phyloP scores from a whole-genome alignment of 2,888 invertebrate species.

The Hesperia comma region DNA sequence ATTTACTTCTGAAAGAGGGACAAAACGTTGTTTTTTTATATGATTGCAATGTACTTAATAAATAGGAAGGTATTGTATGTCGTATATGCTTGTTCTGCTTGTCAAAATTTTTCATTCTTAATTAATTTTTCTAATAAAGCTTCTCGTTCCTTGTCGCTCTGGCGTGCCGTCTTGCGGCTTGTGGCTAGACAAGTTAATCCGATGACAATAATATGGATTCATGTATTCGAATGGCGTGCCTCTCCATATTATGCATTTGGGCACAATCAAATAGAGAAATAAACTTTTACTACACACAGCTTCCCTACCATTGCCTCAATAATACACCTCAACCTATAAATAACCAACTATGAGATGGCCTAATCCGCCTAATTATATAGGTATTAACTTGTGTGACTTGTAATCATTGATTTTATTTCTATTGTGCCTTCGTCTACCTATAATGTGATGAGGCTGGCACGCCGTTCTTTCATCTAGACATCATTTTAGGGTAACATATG shows the following conservation, averaged over 20 bases:
- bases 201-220: slow-evolving; percentile 25
- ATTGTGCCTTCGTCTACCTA: background rate
- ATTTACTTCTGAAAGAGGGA: too few species aligned
- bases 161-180: slow-evolving; percentile 46
- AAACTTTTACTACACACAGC: background rate
- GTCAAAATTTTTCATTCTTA: slow-evolving; percentile 38
- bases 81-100: slow-evolving; percentile 31
- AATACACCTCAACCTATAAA: too few species aligned
- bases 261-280: background rate
- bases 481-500: slow-evolving; percentile 33
- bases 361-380: too few species aligned
- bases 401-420: too few species aligned
- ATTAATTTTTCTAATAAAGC: slow-evolving; percentile 15
- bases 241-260: background rate
- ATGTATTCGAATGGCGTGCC: slow-evolving; percentile 1
- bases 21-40: too few species aligned
- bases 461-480: slow-evolving; percentile 30
- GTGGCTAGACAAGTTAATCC: slow-evolving; percentile 41
- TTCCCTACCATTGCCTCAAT: too few species aligned
- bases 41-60: too few species aligned
- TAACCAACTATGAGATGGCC: too few species aligned
- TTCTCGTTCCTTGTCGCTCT: slow-evolving; percentile 38
- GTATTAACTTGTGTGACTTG: too few species aligned
- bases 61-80: background rate
- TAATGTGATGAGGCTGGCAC: background rate